These are phyloP conservation scores for Dichetophora obliterata DNA, from an alignment of 2,888 invertebrate species.

Conservation along the genomic window DNA sequence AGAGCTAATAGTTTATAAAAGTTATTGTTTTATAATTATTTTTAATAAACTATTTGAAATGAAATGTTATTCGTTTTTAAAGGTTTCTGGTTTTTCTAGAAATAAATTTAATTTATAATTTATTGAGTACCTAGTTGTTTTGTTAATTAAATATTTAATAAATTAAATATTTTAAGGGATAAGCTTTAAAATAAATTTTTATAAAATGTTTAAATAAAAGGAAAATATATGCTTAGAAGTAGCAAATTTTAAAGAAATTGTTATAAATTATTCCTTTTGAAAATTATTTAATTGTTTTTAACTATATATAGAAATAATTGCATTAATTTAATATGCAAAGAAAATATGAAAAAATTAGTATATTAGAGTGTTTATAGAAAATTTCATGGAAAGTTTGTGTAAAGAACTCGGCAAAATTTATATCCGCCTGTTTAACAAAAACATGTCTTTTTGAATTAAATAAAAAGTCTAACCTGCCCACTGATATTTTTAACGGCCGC, in stretches of 20 bases:
- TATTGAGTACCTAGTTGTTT: conserved; percentile 77
- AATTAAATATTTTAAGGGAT: conserved; percentile 73
- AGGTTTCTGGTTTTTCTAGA: too few species aligned
- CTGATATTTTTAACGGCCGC: too few species aligned
- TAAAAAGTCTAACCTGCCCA: too few species aligned
- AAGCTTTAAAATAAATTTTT: conserved; percentile 74
- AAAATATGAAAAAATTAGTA: conserved; percentile 76
- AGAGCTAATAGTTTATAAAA: conserved; percentile 74
- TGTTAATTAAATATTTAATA: conserved; percentile 63
- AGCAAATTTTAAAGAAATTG: too few species aligned
- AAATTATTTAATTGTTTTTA: conserved; percentile 70
- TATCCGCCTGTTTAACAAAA: conserved; percentile 80
- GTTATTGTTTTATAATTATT: conserved; percentile 64
- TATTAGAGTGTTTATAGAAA: conserved; percentile 73
- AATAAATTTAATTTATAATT: too few species aligned
- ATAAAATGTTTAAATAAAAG: conserved; percentile 71
- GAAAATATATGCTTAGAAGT: too few species aligned
- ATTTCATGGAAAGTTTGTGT: conserved; percentile 68
- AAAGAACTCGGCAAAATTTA: conserved; percentile 77
- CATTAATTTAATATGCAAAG: conserved; percentile 69
- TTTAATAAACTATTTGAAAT: conserved; percentile 74
- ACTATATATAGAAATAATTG: conserved; percentile 68
- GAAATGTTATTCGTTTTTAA: too few species aligned
- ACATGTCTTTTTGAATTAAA: too few species aligned
- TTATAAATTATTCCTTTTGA: conserved; percentile 71